Evolutionary conservation across 2,113 vertebrate genomes (phyloP), one percentile per base, ranked within the genome.

Genomic region (Dromaius novaehollandiae): DNA sequence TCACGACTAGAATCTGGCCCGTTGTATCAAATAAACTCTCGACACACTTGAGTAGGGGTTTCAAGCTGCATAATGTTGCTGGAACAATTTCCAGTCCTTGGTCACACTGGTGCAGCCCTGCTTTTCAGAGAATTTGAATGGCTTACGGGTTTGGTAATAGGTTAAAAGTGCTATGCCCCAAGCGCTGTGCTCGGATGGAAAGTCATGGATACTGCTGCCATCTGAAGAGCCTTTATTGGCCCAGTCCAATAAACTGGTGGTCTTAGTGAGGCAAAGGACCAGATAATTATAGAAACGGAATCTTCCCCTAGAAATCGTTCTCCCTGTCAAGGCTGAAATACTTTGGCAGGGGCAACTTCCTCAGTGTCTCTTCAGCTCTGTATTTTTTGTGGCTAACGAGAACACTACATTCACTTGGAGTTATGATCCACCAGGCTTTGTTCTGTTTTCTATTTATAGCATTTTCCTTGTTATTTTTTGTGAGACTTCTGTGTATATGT

Each of bases 271-370:
- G 93, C 50, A 4, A 89, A 91, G 60, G 80, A 94, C 50, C 32
- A 83, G 91, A 81, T 93, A 97, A 95, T 97, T 95, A 95, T 91
- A 94, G 97, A 93, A 97, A 92, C 87, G 93, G 81, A 86, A 42
- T 95, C 94, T 70, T 89, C 60, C 32, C 95, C 93, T 93, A 91
- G 82, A 83, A 97, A 91, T 73, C 46, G 66, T 88, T 92, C 87
- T 95, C 83, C 74, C 42, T 91, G 89, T 97, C 78, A 86, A 93
- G 88, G 66, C 89, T 93, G 95, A 96, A 94, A 77, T 91, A 93
- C 87, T 96, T 95, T 97, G 95, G 95, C 96, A 94, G 46, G 26
- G 63, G 13, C 91, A 78, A 75, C 76, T 95, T 95, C 96, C 96
- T 95, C 82, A 85, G 75, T 71, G 89, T 80, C 82, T 93, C 89